Evolutionary conservation across 1,140 invertebrate genomes (phyloP).

Genomic region (Polypedilum pembai): DNA sequence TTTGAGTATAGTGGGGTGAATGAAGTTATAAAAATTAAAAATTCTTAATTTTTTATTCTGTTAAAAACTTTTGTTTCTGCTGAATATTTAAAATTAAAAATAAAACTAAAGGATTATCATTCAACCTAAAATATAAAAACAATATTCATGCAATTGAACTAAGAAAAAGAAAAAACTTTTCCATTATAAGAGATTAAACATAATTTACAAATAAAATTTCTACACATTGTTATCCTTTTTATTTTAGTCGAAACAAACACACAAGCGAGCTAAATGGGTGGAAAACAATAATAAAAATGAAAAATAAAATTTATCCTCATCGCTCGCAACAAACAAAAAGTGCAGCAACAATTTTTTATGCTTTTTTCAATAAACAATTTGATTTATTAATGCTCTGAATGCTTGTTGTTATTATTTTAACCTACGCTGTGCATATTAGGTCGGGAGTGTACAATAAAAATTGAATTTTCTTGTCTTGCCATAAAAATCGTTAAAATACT

Average conservation of each 20-base stretch:
- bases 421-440: background rate
- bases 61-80: too few species aligned
- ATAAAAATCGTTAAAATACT: background rate
- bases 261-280: background rate
- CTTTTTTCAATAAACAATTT: constrained; percentile 27
- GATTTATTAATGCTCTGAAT: constrained; percentile 25
- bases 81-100: too few species aligned
- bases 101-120: too few species aligned
- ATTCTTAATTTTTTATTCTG: too few species aligned
- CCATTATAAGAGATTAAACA: background rate
- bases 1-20: too few species aligned
- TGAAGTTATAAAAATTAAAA: too few species aligned
- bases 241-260: background rate
- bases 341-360: constrained; percentile 17
- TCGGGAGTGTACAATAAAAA: background rate
- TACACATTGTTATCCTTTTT: background rate
- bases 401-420: constrained; percentile 9
- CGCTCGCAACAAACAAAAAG: background rate
- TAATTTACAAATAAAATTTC: constrained; percentile 14
- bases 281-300: background rate
- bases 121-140: too few species aligned
- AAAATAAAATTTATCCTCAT: constrained; percentile 14
- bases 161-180: background rate
- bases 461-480: background rate
- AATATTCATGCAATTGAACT: background rate